These are phyloP conservation scores for Volucella bombylans DNA, from an alignment of 2,888 invertebrate species.

Conservation along the genomic window DNA sequence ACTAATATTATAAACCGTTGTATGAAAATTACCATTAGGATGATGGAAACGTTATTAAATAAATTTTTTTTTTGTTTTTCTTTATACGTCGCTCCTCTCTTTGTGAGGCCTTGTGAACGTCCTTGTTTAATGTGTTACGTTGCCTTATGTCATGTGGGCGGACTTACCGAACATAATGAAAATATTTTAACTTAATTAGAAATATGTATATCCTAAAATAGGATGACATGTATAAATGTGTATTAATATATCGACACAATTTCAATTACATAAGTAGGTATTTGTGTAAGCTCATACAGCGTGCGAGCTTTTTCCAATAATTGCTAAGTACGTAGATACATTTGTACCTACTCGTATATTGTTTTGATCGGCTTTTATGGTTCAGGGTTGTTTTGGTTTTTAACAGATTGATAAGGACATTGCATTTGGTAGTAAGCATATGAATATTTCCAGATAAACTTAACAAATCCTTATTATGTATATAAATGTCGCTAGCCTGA, in stretches of 20 bases:
- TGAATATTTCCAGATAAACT: too few species aligned
- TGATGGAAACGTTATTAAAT: constrained; percentile 27
- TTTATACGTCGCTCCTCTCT: background rate
- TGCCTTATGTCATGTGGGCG: background rate
- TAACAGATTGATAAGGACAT: too few species aligned
- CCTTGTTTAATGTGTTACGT: background rate
- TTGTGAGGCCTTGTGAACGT: background rate
- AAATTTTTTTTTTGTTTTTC: background rate
- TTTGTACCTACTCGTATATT: too few species aligned
- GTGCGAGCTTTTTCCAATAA: too few species aligned
- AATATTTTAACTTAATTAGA: background rate
- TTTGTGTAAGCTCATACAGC: too few species aligned
- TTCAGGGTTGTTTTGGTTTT: too few species aligned
- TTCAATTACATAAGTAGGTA: too few species aligned
- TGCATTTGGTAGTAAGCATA: too few species aligned
- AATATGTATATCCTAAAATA: background rate
- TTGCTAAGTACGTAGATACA: too few species aligned
- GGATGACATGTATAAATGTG: background rate
- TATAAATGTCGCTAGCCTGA: too few species aligned
- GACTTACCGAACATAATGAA: background rate
- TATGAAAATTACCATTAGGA: constrained; percentile 20
- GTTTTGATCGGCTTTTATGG: too few species aligned
- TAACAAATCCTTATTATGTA: too few species aligned
- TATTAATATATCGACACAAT: background rate
- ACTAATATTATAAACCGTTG: background rate